Percentiles rank a stretch among this genome's conserved stretches.
phyloP scores from a whole-genome alignment of 2,888 invertebrate species.

The Cetonia aurata region DNA sequence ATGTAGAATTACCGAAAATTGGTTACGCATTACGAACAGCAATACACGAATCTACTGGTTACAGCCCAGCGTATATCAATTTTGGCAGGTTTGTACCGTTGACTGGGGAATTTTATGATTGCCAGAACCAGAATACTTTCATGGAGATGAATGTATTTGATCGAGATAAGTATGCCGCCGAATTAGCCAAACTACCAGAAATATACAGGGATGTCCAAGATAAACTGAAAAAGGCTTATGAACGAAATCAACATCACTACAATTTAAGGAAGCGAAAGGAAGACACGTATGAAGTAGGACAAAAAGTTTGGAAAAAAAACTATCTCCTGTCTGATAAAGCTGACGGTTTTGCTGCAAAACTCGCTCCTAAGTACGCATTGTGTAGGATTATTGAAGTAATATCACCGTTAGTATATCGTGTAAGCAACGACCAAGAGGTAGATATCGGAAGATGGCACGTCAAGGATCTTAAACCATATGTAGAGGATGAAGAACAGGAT shows the following conservation, averaged over 20 bases:
- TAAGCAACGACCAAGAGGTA: slow-evolving; percentile 46
- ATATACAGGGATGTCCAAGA: background rate
- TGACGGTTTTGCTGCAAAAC: slow-evolving; percentile 48
- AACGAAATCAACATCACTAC: background rate
- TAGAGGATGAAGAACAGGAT: no score
- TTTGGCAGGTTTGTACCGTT: slow-evolving; percentile 37
- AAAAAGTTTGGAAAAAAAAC: slow-evolving; percentile 50
- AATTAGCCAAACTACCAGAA: background rate
- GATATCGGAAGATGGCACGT: slow-evolving; percentile 50
- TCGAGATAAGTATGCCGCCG: background rate
- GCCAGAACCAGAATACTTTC: background rate
- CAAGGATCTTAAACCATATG: slow-evolving; percentile 20
- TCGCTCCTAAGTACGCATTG: slow-evolving; percentile 50
- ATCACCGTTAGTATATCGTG: slow-evolving; percentile 47
- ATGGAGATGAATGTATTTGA: background rate
- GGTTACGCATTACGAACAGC: slow-evolving; percentile 45
- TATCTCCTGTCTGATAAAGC: slow-evolving; percentile 47
- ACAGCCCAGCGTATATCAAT: slow-evolving; percentile 44
- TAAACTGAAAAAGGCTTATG: background rate
- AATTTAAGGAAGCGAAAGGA: background rate
- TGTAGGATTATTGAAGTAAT: slow-evolving; percentile 48
- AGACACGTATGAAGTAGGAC: slow-evolving; percentile 25
- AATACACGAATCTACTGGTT: slow-evolving; percentile 46
- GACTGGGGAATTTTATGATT: background rate
- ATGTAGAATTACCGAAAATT: slow-evolving; percentile 43